These are phyloP conservation scores for Raja brachyura DNA, from an alignment of 2,113 vertebrate species.

Conservation along the genomic window DNA sequence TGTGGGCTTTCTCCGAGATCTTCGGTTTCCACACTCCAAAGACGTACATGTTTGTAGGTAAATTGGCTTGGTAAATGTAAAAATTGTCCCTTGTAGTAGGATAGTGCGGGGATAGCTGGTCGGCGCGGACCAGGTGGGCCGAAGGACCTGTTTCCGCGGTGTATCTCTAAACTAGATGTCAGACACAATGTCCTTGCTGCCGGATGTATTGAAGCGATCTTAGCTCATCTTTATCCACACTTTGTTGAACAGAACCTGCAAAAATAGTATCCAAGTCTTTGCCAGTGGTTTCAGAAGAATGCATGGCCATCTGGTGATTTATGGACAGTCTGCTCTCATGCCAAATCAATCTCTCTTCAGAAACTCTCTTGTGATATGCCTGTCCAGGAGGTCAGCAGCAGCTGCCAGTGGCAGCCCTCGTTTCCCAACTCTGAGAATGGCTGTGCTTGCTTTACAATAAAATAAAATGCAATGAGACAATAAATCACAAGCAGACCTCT, in stretches of 20 bases:
- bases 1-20: no score
- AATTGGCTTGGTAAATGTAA: no score
- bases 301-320: neutral
- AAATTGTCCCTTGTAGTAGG: no score
- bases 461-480: no score
- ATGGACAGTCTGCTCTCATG: neutral
- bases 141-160: no score
- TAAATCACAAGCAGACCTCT: no score
- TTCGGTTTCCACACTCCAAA: no score
- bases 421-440: neutral
- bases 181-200: neutral
- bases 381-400: neutral
- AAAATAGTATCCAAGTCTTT: neutral
- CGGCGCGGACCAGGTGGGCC: no score
- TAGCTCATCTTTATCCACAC: neutral
- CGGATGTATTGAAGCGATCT: neutral
- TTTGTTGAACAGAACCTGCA: neutral
- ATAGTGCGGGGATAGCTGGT: no score
- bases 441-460: no score
- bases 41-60: no score
- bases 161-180: no score
- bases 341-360: neutral
- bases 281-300: neutral
- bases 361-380: neutral
- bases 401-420: neutral